Evolutionary conservation across 2,797 vertebrate species (phyloP), one percentile per base, ranked within the genome.

Genomic region (Antrozous pallidus): DNA sequence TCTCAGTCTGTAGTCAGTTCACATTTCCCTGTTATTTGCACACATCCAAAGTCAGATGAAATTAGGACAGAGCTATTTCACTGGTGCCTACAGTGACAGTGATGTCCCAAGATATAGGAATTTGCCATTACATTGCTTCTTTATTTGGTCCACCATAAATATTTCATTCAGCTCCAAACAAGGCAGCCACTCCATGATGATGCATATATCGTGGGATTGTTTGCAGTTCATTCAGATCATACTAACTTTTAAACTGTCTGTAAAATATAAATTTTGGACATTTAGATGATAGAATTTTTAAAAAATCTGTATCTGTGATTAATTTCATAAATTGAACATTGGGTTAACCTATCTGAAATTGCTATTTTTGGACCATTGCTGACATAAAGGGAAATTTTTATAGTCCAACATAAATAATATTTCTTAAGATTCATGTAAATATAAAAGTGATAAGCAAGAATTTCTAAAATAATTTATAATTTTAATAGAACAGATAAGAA

Each of bases 31-130:
- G 98, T 99, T 98, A 99, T 99, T 98, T 98, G 96, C 98, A 98
- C 98, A 98, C 98, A 98, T 99, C 99, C 98, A 97, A 97, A 99
- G 99, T 99, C 99, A 98, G 97, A 99, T 98, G 98, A 99, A 99
- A 99, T 99, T 99, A 99, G 99, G 98, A 97, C 98, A 99, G 98
- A 98, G 98, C 96, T 98, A 97, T 98, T 98, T 99, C 96, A 96
- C 95, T 75, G 97, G 98, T 97, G 98, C 97, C 98, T 95, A 96
- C 96, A 97, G 98, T 99, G 99, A 98, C 98, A 99, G 98, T 97
- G 87, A 98, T 97, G 98, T 99, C 98, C 99, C 98, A 96, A 98
- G 98, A 97, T 98, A 98, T 98, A 98, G 97, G 98, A 98, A 98
- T 98, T 98, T 98, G 97, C 98, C 98, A 97, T 98, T 98, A 98